Conservation (phyloP, 2,888 invertebrate species). For the Smittia aterrima region DNA sequence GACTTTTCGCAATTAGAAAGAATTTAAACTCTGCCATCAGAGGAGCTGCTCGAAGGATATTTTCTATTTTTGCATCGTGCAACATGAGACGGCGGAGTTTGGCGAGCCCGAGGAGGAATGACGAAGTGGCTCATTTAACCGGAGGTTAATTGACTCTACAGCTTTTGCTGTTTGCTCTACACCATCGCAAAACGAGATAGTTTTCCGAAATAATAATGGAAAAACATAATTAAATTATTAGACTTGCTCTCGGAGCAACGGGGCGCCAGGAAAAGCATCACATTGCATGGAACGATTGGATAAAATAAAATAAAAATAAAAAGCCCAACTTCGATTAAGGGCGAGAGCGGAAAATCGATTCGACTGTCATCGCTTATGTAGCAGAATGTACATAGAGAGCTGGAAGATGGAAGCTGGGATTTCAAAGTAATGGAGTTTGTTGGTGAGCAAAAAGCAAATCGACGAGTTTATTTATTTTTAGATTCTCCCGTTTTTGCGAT, state of each 20-base stretch:
- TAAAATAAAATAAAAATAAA: no score
- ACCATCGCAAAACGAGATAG: neutral
- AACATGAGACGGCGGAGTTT: constrained; percentile 12
- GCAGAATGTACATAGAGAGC: neutral
- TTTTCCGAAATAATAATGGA: constrained; percentile 19
- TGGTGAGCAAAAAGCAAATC: no score
- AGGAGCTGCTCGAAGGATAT: neutral
- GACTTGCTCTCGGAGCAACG: neutral
- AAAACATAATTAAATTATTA: constrained; percentile 34
- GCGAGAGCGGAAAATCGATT: constrained; percentile 10
- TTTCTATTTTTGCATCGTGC: constrained; percentile 2
- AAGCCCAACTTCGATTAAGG: neutral
- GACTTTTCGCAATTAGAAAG: constrained; percentile 5
- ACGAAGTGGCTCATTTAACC: constrained; percentile 39
- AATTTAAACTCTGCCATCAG: constrained; percentile 13
- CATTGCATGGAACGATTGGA: neutral
- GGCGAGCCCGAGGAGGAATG: neutral
- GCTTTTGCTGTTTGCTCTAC: neutral
- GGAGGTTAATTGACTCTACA: constrained; percentile 32
- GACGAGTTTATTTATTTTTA: constrained; percentile 4
- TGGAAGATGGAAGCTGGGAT: neutral
- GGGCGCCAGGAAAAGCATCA: neutral
- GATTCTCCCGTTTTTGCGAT: no score
- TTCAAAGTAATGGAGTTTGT: neutral
- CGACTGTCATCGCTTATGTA: neutral